Conservation (phyloP, 2,113 vertebrate species). For the Esox niger region DNA sequence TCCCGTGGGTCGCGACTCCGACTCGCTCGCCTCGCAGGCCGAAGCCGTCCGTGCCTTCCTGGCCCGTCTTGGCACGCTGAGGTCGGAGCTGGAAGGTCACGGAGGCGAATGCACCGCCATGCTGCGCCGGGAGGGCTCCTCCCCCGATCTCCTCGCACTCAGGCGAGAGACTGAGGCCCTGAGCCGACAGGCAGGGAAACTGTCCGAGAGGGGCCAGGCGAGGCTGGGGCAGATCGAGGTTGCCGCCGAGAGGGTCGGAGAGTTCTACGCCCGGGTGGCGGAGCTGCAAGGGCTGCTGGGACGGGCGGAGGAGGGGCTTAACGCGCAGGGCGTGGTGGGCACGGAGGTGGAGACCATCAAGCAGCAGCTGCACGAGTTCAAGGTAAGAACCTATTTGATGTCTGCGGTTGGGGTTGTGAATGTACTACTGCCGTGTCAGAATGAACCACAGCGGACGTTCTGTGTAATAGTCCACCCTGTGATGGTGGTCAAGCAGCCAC, state of each 20-base stretch:
- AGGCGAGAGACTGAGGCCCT: conserved; percentile 90
- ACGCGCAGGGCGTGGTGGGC: conserved; percentile 84
- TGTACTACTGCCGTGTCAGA: background rate
- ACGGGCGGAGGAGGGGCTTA: conserved; percentile 81
- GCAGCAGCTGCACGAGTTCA: conserved; percentile 91
- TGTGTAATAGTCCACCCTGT: too few species aligned
- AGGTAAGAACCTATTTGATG: conserved; percentile 72
- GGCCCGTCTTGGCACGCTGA: conserved; percentile 77
- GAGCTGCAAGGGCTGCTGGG: conserved; percentile 82
- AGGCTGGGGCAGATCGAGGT: conserved; percentile 83
- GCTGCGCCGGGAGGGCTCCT: conserved; percentile 89
- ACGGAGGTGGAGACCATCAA: conserved; percentile 93
- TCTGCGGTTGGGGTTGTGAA: background rate
- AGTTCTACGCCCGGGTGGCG: conserved; percentile 83
- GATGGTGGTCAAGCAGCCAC: too few species aligned
- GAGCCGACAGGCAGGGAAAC: conserved; percentile 87
- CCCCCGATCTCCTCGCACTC: conserved; percentile 86
- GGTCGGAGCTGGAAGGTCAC: conserved; percentile 80
- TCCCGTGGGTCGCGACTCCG: conserved; percentile 84
- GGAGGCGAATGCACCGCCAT: conserved; percentile 82
- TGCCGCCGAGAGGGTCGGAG: conserved; percentile 76
- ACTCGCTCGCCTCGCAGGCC: conserved; percentile 92
- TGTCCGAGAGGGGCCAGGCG: conserved; percentile 84
- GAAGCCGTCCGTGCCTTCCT: conserved; percentile 83
- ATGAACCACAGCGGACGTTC: too few species aligned